Evolutionary conservation across 2,888 invertebrate species (phyloP).

Genomic region (Automeris io): DNA sequence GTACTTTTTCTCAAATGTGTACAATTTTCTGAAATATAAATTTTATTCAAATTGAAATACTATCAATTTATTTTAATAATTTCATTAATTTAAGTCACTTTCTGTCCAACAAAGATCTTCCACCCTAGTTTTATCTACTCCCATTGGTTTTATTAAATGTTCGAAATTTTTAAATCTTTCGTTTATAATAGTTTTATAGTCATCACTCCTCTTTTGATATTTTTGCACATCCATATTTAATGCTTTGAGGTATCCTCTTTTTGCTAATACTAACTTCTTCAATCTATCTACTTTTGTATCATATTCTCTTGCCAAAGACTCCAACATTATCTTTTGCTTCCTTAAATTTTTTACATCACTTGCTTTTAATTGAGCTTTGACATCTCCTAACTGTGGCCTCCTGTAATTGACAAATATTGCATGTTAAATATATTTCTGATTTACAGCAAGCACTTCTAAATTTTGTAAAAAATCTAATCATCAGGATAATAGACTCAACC

Average conservation of each 20-base stretch:
- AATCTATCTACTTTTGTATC: constrained; percentile 49
- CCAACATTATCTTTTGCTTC: constrained; percentile 53
- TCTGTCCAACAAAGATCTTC: constrained; percentile 42
- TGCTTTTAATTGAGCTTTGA: constrained; percentile 53
- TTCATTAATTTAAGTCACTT: constrained; percentile 40
- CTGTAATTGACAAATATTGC: too few relatives aligned
- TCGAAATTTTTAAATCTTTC: constrained; percentile 47
- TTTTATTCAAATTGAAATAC: constrained; percentile 60
- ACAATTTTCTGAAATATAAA: constrained; percentile 76
- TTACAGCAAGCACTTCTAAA: too few relatives aligned
- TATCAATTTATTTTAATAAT: constrained; percentile 42
- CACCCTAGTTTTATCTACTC: constrained; percentile 28
- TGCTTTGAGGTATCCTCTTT: constrained; percentile 60
- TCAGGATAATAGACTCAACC: too few relatives aligned
- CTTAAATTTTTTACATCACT: constrained; percentile 50
- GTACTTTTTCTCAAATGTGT: constrained; percentile 72
- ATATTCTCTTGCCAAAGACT: constrained; percentile 58
- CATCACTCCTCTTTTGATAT: constrained; percentile 63
- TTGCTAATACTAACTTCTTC: constrained; percentile 53
- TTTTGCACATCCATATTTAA: constrained; percentile 63
- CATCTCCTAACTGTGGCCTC: constrained; percentile 60
- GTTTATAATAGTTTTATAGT: constrained; percentile 42
- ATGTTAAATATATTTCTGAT: too few relatives aligned
- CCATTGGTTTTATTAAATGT: constrained; percentile 30
- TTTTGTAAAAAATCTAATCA: too few relatives aligned